Conservation (phyloP, 2,888 invertebrate species). For the Pristionchus exspectatus region DNA sequence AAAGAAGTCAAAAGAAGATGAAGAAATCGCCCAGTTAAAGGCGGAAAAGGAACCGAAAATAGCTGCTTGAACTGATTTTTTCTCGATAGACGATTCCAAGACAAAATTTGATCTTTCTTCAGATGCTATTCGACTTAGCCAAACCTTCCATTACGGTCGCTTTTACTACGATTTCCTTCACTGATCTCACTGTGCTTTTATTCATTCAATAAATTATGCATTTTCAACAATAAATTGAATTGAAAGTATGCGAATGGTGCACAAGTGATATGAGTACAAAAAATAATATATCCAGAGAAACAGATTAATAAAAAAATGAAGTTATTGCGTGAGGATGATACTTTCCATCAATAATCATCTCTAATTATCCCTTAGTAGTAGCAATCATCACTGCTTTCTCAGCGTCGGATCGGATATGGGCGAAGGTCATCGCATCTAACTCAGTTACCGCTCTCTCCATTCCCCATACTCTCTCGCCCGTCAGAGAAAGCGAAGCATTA, state of each 20-base stretch:
- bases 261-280: too few species aligned
- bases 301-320: too few species aligned
- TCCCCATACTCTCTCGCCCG: not conserved
- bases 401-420: too few species aligned
- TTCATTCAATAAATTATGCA: too few species aligned
- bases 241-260: too few species aligned
- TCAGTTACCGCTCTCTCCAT: not conserved
- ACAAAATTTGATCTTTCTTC: not conserved
- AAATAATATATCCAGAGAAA: too few species aligned
- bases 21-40: constrained; percentile 11
- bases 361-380: too few species aligned
- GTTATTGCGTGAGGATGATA: too few species aligned
- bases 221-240: too few species aligned
- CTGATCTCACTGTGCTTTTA: constrained; percentile 8
- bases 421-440: too few species aligned
- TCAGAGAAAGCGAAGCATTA: not conserved
- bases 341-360: too few species aligned
- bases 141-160: constrained; percentile 25
- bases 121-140: not conserved
- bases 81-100: not conserved
- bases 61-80: constrained; percentile 6
- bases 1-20: not conserved
- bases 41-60: constrained; percentile 15
- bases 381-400: too few species aligned
- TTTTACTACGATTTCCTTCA: not conserved